A percentile compares a stretch with the other conserved stretches of the same genome.
Evolutionary conservation across 2,888 invertebrate species (phyloP).

Genomic region (Caenorhabditis sp.): DNA sequence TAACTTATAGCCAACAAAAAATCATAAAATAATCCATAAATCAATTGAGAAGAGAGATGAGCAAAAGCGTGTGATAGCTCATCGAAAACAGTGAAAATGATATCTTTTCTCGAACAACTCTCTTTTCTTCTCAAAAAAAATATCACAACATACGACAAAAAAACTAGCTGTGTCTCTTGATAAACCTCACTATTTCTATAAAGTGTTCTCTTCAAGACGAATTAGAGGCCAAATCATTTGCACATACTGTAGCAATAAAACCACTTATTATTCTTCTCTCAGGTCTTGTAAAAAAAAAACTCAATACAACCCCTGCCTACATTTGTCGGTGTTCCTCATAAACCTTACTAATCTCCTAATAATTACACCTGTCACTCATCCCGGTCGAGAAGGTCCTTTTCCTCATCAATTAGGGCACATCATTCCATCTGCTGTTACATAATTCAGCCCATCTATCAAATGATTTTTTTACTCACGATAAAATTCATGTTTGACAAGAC

Average conservation of each 20-base stretch:
- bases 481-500: background rate
- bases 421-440: background rate
- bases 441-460: background rate
- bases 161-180: background rate
- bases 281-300: no score
- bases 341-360: background rate
- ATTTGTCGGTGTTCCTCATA: no score
- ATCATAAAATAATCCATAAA: background rate
- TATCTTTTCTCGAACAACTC: conserved; percentile 12
- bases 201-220: background rate
- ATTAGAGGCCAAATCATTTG: no score
- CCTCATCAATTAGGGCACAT: background rate
- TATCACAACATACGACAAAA: background rate
- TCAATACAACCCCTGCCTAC: no score
- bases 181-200: background rate
- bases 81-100: conserved; percentile 21
- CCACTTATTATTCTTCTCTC: no score
- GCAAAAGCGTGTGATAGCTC: conserved; percentile 6
- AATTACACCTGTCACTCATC: background rate
- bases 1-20: conserved; percentile 4
- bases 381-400: background rate
- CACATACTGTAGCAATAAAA: no score
- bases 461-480: background rate
- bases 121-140: background rate
- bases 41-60: conserved; percentile 12